Conservation (phyloP, 2,888 invertebrate genomes). For the Drosophila testacea region DNA sequence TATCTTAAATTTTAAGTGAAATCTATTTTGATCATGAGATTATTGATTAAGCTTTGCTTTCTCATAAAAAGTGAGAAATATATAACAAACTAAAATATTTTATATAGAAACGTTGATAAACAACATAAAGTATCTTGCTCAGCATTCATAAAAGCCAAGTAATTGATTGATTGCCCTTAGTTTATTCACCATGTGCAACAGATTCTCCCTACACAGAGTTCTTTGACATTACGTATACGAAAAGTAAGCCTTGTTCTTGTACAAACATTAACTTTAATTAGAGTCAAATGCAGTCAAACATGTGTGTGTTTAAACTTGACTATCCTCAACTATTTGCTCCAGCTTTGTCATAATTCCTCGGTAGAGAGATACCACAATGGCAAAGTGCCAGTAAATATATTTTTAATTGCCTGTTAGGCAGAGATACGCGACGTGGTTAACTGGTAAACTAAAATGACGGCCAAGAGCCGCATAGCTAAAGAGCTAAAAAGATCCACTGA, state of each 20-base stretch:
- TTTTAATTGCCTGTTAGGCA: slow-evolving; percentile 68
- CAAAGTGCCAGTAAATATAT: slow-evolving; percentile 58
- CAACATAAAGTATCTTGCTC: no score
- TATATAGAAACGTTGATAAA: no score
- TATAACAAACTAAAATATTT: no score
- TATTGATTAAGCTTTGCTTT: no score
- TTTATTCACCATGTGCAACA: no score
- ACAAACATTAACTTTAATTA: slow-evolving; percentile 27
- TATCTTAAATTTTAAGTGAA: no score
- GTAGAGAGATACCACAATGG: slow-evolving; percentile 35
- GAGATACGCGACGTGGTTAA: slow-evolving; percentile 27
- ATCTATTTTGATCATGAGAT: no score
- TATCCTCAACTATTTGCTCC: background rate
- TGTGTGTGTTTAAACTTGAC: slow-evolving; percentile 13
- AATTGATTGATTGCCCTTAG: no score
- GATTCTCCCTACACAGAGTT: background rate
- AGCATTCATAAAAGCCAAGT: no score
- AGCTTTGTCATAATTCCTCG: slow-evolving; percentile 36
- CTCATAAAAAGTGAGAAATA: no score
- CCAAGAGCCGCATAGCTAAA: slow-evolving; percentile 42
- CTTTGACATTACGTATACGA: slow-evolving; percentile 45
- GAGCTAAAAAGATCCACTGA: slow-evolving; percentile 11
- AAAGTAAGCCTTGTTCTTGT: slow-evolving; percentile 25
- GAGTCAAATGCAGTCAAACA: slow-evolving; percentile 19
- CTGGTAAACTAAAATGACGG: slow-evolving; percentile 66